These are phyloP conservation scores for Peromyscus polionotus DNA, from an alignment of 2,113 vertebrate genomes.

Conservation along the genomic window DNA sequence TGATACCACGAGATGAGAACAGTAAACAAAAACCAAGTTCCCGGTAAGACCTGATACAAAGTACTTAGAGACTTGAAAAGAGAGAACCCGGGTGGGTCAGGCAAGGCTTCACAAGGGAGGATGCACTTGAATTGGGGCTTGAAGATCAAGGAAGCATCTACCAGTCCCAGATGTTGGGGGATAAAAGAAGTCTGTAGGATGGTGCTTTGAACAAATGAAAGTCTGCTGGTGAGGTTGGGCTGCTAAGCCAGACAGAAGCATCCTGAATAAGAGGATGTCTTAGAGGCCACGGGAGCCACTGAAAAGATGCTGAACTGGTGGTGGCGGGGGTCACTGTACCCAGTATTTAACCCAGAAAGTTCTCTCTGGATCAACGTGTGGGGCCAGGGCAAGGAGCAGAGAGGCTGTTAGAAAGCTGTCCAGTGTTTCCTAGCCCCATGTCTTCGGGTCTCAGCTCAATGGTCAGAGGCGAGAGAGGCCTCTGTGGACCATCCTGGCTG, in stretches of 20 bases:
- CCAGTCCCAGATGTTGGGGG: neutral
- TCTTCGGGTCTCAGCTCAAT: neutral
- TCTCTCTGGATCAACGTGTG: neutral
- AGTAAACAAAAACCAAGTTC: neutral
- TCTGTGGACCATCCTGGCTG: neutral
- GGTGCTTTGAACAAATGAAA: neutral
- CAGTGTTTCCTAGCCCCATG: neutral
- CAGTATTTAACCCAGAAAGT: neutral
- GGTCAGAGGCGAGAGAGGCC: neutral
- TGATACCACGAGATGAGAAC: neutral
- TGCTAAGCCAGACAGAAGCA: neutral
- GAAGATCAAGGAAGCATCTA: neutral
- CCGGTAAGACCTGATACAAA: neutral
- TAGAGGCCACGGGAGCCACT: neutral
- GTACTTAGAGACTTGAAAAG: neutral
- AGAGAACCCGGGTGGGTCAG: neutral
- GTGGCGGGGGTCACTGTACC: neutral
- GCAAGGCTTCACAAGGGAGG: neutral
- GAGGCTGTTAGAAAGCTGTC: neutral
- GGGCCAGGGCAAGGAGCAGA: neutral
- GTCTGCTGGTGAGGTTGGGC: neutral
- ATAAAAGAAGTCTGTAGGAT: neutral
- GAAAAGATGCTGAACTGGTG: neutral
- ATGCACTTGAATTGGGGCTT: neutral
- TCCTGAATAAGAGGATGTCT: neutral